Conservation (phyloP, 2,888 invertebrate genomes). For the Lasioglossum figueresi region DNA sequence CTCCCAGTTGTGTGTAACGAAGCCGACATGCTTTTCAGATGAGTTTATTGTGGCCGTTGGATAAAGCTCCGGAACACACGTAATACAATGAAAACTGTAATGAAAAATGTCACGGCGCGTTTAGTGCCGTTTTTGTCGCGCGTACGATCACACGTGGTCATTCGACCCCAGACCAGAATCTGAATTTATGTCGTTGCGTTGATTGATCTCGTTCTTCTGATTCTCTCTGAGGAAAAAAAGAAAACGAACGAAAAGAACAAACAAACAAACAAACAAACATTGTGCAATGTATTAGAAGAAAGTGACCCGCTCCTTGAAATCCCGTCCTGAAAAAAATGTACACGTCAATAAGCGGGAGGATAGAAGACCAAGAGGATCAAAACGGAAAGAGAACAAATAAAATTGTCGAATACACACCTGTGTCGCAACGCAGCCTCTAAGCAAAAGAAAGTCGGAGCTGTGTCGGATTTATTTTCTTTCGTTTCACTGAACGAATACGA, state of each 20-base stretch:
- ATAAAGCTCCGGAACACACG: slow-evolving; percentile 39
- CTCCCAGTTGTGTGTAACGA: slow-evolving; percentile 36
- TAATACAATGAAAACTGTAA: slow-evolving; percentile 57
- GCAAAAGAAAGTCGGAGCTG: slow-evolving; percentile 40
- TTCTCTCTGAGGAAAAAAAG: slow-evolving; percentile 25
- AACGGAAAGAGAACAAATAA: slow-evolving; percentile 62
- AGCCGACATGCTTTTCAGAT: slow-evolving; percentile 60
- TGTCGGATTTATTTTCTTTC: slow-evolving; percentile 27
- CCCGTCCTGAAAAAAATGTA: slow-evolving; percentile 48
- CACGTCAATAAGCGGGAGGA: slow-evolving; percentile 47
- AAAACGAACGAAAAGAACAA: neutral
- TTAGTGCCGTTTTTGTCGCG: slow-evolving; percentile 17
- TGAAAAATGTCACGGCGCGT: slow-evolving; percentile 30
- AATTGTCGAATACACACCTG: slow-evolving; percentile 51
- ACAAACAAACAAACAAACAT: neutral
- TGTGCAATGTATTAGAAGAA: neutral
- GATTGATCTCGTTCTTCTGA: slow-evolving; percentile 20
- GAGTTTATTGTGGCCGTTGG: slow-evolving; percentile 46
- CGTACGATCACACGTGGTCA: neutral
- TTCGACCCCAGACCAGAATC: neutral
- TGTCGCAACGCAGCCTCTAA: slow-evolving; percentile 22
- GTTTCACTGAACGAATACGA: neutral
- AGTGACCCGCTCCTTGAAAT: slow-evolving; percentile 44
- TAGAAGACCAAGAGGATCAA: slow-evolving; percentile 70
- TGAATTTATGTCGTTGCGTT: slow-evolving; percentile 22